A percentile compares a stretch with the other conserved stretches of the same genome.
phyloP scores from a whole-genome alignment of 1,140 invertebrate species.

The Diachasmimorpha longicaudata region DNA sequence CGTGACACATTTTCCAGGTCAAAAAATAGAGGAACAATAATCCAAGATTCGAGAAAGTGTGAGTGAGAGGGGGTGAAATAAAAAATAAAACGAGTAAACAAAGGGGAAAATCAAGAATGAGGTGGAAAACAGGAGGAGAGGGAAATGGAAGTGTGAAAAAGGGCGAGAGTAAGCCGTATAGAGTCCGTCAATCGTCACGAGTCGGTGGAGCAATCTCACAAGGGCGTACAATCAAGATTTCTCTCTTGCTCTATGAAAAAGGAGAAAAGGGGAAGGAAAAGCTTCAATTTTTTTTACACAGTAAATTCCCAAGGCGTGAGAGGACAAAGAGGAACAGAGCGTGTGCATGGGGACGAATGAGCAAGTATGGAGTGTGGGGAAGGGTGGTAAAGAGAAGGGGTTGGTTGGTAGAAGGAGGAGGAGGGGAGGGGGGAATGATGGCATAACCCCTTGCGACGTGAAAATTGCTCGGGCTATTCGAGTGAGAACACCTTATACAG shows the following conservation, averaged over 20 bases:
- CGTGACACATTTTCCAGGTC: not conserved
- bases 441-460: slow-evolving; percentile 8
- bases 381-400: too few species aligned
- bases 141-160: not conserved
- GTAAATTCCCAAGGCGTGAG: slow-evolving; percentile 1
- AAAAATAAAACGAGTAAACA: not conserved
- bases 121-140: not conserved
- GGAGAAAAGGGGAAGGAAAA: not conserved
- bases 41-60: not conserved
- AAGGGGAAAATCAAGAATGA: not conserved
- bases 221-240: slow-evolving; percentile 3
- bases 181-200: not conserved
- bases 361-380: not conserved
- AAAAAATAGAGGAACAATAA: not conserved
- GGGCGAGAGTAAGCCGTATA: not conserved
- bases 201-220: not conserved
- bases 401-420: too few species aligned
- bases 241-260: not conserved
- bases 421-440: not conserved
- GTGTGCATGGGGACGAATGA: slow-evolving; percentile 6
- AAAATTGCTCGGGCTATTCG: slow-evolving; percentile 4
- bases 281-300: not conserved
- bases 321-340: not conserved
- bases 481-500: slow-evolving; percentile 1
- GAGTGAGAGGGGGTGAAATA: not conserved